A percentile compares a stretch with the other conserved stretches of the same genome.
These are phyloP conservation scores for Nomada ferruginata DNA, from an alignment of 2,888 invertebrate genomes.

Conservation along the genomic window DNA sequence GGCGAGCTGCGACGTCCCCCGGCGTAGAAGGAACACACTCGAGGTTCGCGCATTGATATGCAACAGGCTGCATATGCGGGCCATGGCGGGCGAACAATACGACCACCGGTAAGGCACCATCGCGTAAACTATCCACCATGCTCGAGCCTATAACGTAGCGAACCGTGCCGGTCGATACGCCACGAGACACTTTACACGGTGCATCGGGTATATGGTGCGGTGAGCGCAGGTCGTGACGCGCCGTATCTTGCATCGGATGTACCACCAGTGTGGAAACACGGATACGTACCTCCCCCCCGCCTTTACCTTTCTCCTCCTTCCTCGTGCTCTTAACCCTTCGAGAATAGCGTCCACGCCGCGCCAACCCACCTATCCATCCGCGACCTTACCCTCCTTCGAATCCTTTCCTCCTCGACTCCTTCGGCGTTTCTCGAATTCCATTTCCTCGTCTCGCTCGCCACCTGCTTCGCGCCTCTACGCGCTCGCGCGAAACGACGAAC, in stretches of 20 bases:
- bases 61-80: slow-evolving; percentile 76
- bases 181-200: slow-evolving; percentile 78
- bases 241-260: slow-evolving; percentile 83
- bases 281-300: slow-evolving; percentile 75
- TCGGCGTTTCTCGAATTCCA: slow-evolving; percentile 10
- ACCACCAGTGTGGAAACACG: slow-evolving; percentile 84
- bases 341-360: slow-evolving; percentile 40
- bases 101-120: slow-evolving; percentile 77
- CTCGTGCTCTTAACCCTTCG: slow-evolving; percentile 42
- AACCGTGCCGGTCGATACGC: slow-evolving; percentile 73
- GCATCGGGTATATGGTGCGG: slow-evolving; percentile 78
- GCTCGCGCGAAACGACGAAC: neutral
- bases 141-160: slow-evolving; percentile 70
- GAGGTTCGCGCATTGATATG: slow-evolving; percentile 76
- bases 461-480: slow-evolving; percentile 7
- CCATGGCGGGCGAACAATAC: slow-evolving; percentile 76
- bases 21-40: slow-evolving; percentile 56
- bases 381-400: slow-evolving; percentile 63
- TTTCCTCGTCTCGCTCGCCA: slow-evolving; percentile 18
- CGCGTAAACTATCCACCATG: slow-evolving; percentile 77
- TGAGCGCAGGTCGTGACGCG: slow-evolving; percentile 82
- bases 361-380: slow-evolving; percentile 60
- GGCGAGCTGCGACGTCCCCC: slow-evolving; percentile 38
- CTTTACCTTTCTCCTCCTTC: slow-evolving; percentile 37
- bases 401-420: neutral